phyloP scores from a whole-genome alignment of 2,797 vertebrate genomes.

The Merluccius polli region DNA sequence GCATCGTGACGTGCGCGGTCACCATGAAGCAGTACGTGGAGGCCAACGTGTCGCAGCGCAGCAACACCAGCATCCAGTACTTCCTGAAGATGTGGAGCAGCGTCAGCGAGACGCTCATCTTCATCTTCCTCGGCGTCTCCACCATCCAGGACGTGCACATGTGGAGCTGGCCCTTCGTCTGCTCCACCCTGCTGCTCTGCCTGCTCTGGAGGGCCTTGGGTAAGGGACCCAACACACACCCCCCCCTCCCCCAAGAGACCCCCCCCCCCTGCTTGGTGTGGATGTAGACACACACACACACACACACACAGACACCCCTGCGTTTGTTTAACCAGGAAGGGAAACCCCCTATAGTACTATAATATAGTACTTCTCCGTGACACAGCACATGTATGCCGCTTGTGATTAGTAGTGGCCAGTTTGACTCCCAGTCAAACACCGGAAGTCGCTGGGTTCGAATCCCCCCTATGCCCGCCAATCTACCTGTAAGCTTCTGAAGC shows the following conservation, averaged over 20 bases:
- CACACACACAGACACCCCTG: not conserved
- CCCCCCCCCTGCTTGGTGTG: no score
- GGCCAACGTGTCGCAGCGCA: constrained; percentile 85
- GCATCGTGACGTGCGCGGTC: constrained; percentile 79
- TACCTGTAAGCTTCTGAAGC: no score
- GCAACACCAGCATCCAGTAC: constrained; percentile 92
- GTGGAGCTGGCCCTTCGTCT: constrained; percentile 89
- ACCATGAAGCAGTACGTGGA: constrained; percentile 84
- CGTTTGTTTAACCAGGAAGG: not conserved
- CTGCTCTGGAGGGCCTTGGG: constrained; percentile 83
- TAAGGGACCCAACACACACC: constrained; percentile 44
- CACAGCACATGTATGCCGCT: no score
- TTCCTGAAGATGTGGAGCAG: constrained; percentile 97
- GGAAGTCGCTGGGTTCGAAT: no score
- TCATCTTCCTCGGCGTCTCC: constrained; percentile 91
- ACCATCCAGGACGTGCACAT: constrained; percentile 79
- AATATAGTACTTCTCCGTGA: no score
- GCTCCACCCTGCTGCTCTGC: constrained; percentile 86
- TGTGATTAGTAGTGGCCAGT: no score
- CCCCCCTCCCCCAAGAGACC: not conserved
- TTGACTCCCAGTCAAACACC: no score
- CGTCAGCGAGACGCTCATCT: constrained; percentile 90
- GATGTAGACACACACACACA: not conserved
- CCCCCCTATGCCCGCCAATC: no score
- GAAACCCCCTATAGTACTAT: no score